Conservation (phyloP, 2,113 vertebrate genomes). For the Formicarius rufipectus region DNA sequence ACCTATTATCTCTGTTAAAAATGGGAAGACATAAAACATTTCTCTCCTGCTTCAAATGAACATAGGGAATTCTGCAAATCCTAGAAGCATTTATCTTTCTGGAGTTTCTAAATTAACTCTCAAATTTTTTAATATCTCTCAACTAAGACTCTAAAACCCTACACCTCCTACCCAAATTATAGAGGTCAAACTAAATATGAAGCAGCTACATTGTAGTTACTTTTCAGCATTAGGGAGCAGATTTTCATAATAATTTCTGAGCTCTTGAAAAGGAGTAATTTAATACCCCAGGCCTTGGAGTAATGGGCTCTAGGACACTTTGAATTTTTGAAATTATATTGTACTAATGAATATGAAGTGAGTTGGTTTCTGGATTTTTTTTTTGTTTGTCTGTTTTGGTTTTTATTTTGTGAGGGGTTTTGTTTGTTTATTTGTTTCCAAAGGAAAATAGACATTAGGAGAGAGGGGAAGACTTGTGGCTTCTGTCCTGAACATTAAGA, state of each 20-base stretch:
- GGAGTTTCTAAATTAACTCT: neutral
- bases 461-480: neutral
- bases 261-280: neutral
- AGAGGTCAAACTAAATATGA: neutral
- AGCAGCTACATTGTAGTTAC: neutral
- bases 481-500: neutral
- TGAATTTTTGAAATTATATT: neutral
- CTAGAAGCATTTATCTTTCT: neutral
- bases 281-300: neutral
- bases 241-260: neutral
- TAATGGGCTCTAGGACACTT: neutral
- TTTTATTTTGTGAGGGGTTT: neutral
- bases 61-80: neutral
- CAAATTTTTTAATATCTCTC: neutral
- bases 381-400: neutral
- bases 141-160: neutral
- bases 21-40: neutral
- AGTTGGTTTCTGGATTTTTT: neutral
- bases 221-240: neutral
- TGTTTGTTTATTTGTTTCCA: neutral
- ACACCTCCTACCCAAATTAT: neutral
- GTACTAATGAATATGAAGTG: neutral
- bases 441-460: neutral
- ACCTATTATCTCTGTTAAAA: neutral
- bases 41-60: neutral